These are phyloP conservation scores for Planiliza haematocheilus DNA, from an alignment of 2,113 vertebrate genomes.

Conservation along the genomic window DNA sequence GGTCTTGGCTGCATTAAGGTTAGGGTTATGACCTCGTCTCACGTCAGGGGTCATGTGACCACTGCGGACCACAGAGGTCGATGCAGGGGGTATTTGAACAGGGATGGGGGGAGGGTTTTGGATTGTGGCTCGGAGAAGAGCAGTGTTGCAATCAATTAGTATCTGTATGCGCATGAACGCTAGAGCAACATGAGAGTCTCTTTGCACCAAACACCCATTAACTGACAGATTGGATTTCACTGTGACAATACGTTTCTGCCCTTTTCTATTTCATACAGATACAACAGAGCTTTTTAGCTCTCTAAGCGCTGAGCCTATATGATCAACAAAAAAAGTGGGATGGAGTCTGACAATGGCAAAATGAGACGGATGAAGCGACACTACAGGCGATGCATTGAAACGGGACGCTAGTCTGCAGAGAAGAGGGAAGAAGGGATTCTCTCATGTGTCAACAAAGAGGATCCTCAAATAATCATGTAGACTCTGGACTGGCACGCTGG, in stretches of 20 bases:
- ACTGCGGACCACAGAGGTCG: slow-evolving; percentile 42
- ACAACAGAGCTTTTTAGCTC: neutral
- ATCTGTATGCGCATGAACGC: slow-evolving; percentile 20
- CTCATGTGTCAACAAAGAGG: slow-evolving; percentile 32
- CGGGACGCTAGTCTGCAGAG: slow-evolving; percentile 15
- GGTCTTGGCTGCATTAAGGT: slow-evolving; percentile 75
- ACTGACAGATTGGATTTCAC: neutral
- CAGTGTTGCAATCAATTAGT: slow-evolving; percentile 58
- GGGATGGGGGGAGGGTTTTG: neutral
- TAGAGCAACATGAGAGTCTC: slow-evolving; percentile 7
- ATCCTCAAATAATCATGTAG: slow-evolving; percentile 38
- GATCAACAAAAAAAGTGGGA: slow-evolving; percentile 12
- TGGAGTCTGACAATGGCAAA: slow-evolving; percentile 23
- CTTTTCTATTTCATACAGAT: neutral
- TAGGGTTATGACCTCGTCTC: slow-evolving; percentile 62
- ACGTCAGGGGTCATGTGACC: slow-evolving; percentile 68
- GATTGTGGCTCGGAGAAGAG: slow-evolving; percentile 37
- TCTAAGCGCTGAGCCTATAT: neutral
- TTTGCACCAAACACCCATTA: slow-evolving; percentile 3
- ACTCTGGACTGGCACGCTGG: slow-evolving; percentile 33
- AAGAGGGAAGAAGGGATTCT: slow-evolving; percentile 16
- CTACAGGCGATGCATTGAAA: slow-evolving; percentile 19
- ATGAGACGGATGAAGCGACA: slow-evolving; percentile 29
- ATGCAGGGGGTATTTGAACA: neutral
- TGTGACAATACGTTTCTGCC: slow-evolving; percentile 6